Percentiles rank a stretch among this genome's conserved stretches.
Evolutionary conservation across 2,113 vertebrate genomes (phyloP).

Genomic region (Heliornis fulica): DNA sequence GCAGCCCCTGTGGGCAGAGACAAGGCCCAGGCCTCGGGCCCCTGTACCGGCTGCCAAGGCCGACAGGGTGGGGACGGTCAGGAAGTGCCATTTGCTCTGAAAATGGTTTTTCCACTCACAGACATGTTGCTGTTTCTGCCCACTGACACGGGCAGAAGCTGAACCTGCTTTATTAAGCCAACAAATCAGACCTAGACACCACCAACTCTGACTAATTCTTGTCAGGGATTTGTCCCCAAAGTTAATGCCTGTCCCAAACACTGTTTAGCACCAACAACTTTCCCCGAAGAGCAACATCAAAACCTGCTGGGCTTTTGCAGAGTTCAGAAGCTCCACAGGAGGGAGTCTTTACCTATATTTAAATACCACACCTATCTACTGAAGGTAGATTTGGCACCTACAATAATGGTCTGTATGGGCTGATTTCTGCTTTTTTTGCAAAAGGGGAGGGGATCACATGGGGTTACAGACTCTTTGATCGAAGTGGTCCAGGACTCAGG

Average conservation of each 20-base stretch:
- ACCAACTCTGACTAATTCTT: neutral
- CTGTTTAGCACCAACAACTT: neutral
- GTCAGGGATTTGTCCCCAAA: neutral
- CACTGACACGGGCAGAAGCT: neutral
- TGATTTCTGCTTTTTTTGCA: neutral
- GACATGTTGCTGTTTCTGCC: neutral
- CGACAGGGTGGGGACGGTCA: too few species aligned
- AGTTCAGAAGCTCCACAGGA: slow-evolving; percentile 41
- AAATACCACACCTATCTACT: neutral
- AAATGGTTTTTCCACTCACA: neutral
- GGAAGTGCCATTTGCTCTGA: neutral
- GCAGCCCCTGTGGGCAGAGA: neutral
- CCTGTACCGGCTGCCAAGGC: fast-evolving
- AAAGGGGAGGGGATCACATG: neutral
- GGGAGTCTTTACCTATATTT: slow-evolving; percentile 43
- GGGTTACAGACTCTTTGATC: neutral
- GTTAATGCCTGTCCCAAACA: neutral
- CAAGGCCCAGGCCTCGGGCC: neutral
- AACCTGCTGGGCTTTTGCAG: neutral
- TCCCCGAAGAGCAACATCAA: neutral
- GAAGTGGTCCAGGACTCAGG: neutral
- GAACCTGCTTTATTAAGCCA: neutral
- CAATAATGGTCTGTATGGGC: neutral
- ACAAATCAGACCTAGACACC: neutral
- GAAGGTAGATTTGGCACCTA: neutral